Conservation (phyloP, 2,797 vertebrate species). For the Parauchenoglanis ngamensis region DNA sequence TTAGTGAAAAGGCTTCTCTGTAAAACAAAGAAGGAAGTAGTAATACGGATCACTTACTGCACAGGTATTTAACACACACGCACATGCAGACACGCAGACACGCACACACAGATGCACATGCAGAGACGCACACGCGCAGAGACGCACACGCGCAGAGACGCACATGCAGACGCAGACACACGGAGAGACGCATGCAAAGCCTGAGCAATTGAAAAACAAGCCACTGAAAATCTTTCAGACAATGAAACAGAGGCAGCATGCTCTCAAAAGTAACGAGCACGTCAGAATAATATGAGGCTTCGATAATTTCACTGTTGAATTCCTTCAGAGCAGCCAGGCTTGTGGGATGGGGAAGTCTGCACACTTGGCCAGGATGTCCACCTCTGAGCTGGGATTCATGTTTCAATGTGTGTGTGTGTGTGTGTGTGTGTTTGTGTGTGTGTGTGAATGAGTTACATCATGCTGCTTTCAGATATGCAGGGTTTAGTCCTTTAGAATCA, state of each 20-base stretch:
- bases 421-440: constrained; percentile 1
- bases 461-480: not conserved
- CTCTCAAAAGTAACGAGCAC: not conserved
- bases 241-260: not conserved
- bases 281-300: not conserved
- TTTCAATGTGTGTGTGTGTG: not conserved
- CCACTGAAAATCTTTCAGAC: not conserved
- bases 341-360: not conserved
- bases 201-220: not conserved
- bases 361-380: constrained; percentile 9
- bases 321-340: not conserved
- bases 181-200: too few species aligned
- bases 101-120: not conserved
- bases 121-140: not conserved
- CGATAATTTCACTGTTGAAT: not conserved
- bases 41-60: constrained; percentile 30
- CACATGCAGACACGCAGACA: not conserved
- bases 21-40: constrained; percentile 33
- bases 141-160: not conserved
- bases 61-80: constrained; percentile 29
- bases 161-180: not conserved
- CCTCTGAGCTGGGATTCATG: constrained; percentile 2
- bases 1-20: constrained; percentile 24
- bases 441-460: not conserved
- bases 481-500: not conserved